These are phyloP conservation scores for Drosophila paracracens DNA, from an alignment of 2,888 invertebrate genomes.

Conservation along the genomic window DNA sequence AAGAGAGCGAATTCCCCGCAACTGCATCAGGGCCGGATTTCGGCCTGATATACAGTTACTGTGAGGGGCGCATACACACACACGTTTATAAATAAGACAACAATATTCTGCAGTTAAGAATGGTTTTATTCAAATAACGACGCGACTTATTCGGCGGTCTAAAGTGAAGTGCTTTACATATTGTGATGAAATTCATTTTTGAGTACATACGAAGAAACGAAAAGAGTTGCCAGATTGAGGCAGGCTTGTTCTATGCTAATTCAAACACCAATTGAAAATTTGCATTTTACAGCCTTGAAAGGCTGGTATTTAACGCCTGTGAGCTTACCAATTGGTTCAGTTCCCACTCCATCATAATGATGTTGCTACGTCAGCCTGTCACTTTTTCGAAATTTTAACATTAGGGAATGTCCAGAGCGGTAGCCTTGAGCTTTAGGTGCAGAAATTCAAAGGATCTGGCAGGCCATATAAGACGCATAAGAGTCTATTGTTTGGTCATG, in stretches of 20 bases:
- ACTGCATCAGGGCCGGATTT: no score
- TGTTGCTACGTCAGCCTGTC: conserved; percentile 47
- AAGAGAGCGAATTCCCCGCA: no score
- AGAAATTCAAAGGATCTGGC: conserved; percentile 53
- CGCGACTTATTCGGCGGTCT: no score
- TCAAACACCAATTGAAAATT: conserved; percentile 59
- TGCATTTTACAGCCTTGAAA: conserved; percentile 65
- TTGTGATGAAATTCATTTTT: no score
- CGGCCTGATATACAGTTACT: no score
- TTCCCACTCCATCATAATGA: conserved; percentile 44
- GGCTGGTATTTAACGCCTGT: conserved; percentile 48
- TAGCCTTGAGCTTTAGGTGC: conserved; percentile 36
- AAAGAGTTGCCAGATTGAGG: no score
- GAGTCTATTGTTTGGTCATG: conserved; percentile 28
- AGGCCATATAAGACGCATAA: conserved; percentile 27
- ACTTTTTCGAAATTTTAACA: conserved; percentile 45
- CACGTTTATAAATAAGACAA: no score
- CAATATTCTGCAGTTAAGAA: no score
- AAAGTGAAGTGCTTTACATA: no score
- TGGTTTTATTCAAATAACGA: no score
- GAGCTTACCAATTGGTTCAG: conserved; percentile 22
- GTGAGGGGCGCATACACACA: no score
- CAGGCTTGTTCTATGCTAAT: conserved; percentile 71
- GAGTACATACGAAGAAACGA: no score
- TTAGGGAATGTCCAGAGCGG: conserved; percentile 5